Percentiles rank a stretch among this genome's conserved stretches.
phyloP scores from a whole-genome alignment of 2,797 vertebrate species.

The Artibeus lituratus region DNA sequence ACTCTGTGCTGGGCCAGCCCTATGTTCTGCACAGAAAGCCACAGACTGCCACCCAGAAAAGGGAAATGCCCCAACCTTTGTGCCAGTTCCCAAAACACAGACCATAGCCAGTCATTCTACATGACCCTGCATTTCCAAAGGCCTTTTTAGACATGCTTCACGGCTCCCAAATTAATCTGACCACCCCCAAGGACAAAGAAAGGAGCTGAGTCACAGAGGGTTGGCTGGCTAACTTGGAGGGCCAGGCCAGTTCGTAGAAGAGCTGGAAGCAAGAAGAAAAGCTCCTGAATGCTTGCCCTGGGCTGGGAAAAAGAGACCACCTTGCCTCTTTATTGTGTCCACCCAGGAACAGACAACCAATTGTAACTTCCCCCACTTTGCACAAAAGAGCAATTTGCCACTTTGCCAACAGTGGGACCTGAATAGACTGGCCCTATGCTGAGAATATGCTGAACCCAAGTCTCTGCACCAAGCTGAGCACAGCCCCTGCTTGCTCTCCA shows the following conservation, averaged over 20 bases:
- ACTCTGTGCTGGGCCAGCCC: background rate
- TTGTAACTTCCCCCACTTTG: slow-evolving; percentile 37
- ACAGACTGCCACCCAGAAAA: slow-evolving; percentile 30
- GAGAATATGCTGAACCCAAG: background rate
- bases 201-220: slow-evolving; percentile 63
- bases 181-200: slow-evolving; percentile 46
- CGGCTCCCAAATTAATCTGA: slow-evolving; percentile 40
- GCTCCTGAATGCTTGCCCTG: slow-evolving; percentile 30
- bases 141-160: slow-evolving; percentile 42
- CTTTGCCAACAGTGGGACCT: slow-evolving; percentile 50
- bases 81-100: slow-evolving; percentile 39
- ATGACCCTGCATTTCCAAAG: slow-evolving; percentile 34
- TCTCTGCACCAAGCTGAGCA: background rate
- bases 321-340: slow-evolving; percentile 56
- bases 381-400: slow-evolving; percentile 64
- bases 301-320: slow-evolving; percentile 4
- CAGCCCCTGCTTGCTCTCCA: background rate
- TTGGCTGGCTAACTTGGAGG: background rate
- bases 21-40: slow-evolving; percentile 19
- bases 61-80: slow-evolving; percentile 34
- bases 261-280: slow-evolving; percentile 13
- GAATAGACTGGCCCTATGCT: slow-evolving; percentile 52
- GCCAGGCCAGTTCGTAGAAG: background rate
- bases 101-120: slow-evolving; percentile 29
- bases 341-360: slow-evolving; percentile 46